Percentiles rank a stretch among this genome's conserved stretches.
Evolutionary conservation across 1,140 invertebrate species (phyloP).

Genomic region (Lepidurus packardi): DNA sequence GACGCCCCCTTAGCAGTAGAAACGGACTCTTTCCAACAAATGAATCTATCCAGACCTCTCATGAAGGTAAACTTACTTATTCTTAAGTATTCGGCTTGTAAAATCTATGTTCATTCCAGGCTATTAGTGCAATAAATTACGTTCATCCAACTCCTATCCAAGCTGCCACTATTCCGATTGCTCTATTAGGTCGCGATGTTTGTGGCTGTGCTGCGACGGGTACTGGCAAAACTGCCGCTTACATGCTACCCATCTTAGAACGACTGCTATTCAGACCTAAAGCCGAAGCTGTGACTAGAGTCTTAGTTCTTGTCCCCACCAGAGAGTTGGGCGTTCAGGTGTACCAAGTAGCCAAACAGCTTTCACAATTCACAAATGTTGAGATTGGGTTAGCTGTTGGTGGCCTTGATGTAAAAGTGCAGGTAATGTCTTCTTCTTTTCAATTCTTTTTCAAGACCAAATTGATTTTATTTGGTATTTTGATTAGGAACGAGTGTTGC

Average conservation of each 20-base stretch:
- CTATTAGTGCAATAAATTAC: slow-evolving; percentile 78
- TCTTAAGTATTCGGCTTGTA: slow-evolving; percentile 10
- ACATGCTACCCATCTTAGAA: slow-evolving; percentile 95
- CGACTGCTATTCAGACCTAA: slow-evolving; percentile 70
- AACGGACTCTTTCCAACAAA: slow-evolving; percentile 76
- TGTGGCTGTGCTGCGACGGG: slow-evolving; percentile 96
- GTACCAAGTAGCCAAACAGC: slow-evolving; percentile 84
- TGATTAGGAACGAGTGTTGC: slow-evolving; percentile 69
- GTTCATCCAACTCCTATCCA: slow-evolving; percentile 95
- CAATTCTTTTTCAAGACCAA: not conserved
- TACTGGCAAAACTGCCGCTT: slow-evolving; percentile 97
- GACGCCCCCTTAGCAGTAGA: slow-evolving; percentile 62
- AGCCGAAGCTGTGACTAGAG: slow-evolving; percentile 48
- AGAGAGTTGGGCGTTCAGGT: slow-evolving; percentile 94
- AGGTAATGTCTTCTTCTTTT: slow-evolving; percentile 49
- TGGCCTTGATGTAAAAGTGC: slow-evolving; percentile 88
- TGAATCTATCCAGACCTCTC: slow-evolving; percentile 84
- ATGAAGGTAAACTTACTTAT: slow-evolving; percentile 58
- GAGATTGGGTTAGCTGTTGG: slow-evolving; percentile 79
- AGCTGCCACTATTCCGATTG: slow-evolving; percentile 86
- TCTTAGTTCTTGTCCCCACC: slow-evolving; percentile 91
- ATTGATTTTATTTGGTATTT: not conserved
- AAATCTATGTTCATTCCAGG: slow-evolving; percentile 48
- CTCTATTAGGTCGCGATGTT: slow-evolving; percentile 81
- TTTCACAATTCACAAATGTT: slow-evolving; percentile 78